Evolutionary conservation across 2,888 invertebrate genomes (phyloP).

Genomic region (Rhopalosiphum nymphaeae): DNA sequence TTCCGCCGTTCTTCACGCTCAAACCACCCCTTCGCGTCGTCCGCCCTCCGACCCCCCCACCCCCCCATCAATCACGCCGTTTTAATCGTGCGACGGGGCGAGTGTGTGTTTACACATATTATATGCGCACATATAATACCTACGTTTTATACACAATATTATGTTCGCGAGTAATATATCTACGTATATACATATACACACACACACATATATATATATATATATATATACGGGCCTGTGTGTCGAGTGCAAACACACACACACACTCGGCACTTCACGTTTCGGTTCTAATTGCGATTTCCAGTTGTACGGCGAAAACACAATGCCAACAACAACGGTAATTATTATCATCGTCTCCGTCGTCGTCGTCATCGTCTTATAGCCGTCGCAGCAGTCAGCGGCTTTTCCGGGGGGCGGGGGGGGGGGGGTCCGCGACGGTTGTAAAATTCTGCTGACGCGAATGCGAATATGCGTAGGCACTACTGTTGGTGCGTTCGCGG

Average conservation of each 20-base stretch:
- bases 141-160: background rate
- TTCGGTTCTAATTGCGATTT: conserved; percentile 36
- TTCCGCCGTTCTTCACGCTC: background rate
- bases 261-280: background rate
- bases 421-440: background rate
- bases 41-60: background rate
- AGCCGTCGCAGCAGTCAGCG: background rate
- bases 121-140: background rate
- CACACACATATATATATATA: background rate
- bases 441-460: background rate
- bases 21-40: background rate
- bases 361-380: background rate
- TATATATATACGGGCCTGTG: background rate
- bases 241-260: background rate
- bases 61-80: background rate
- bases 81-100: background rate
- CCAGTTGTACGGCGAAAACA: background rate
- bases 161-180: background rate
- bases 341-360: background rate
- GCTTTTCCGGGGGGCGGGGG: background rate
- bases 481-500: too few species aligned
- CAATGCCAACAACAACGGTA: background rate
- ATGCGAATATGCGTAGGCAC: background rate
- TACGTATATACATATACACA: background rate
- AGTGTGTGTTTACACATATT: conserved; percentile 4